phyloP scores from a whole-genome alignment of 2,113 vertebrate species.

The Trogon melanurus region DNA sequence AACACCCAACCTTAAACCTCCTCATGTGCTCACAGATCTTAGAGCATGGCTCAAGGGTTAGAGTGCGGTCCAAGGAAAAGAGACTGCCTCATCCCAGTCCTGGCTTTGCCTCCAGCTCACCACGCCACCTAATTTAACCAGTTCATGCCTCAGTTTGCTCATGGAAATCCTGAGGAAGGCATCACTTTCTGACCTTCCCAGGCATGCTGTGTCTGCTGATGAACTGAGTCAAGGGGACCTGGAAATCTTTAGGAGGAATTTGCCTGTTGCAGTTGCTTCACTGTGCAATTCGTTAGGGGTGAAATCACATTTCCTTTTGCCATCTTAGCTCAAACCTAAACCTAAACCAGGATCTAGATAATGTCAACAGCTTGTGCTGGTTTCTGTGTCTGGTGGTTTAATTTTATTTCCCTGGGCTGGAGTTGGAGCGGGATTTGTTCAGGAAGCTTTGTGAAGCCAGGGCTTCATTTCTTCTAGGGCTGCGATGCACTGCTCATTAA shows the following conservation, averaged over 20 bases:
- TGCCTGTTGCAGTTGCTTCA: background rate
- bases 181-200: background rate
- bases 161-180: background rate
- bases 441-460: background rate
- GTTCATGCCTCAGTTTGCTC: background rate
- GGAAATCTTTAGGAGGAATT: background rate
- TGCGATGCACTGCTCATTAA: conserved; percentile 22
- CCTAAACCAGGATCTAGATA: background rate
- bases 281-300: background rate
- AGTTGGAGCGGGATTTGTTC: background rate
- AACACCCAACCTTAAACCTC: background rate
- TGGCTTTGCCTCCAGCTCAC: background rate
- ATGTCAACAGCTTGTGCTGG: background rate
- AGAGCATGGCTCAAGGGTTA: background rate
- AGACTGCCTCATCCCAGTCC: background rate
- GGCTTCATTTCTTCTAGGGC: background rate
- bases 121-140: background rate
- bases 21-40: fast-evolving
- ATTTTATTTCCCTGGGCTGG: background rate
- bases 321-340: background rate
- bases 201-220: background rate
- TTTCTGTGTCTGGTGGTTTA: background rate
- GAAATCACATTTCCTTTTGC: background rate
- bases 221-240: background rate
- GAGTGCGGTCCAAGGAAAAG: background rate